These are phyloP conservation scores for Perccottus glenii DNA, from an alignment of 2,113 vertebrate genomes.

Conservation along the genomic window DNA sequence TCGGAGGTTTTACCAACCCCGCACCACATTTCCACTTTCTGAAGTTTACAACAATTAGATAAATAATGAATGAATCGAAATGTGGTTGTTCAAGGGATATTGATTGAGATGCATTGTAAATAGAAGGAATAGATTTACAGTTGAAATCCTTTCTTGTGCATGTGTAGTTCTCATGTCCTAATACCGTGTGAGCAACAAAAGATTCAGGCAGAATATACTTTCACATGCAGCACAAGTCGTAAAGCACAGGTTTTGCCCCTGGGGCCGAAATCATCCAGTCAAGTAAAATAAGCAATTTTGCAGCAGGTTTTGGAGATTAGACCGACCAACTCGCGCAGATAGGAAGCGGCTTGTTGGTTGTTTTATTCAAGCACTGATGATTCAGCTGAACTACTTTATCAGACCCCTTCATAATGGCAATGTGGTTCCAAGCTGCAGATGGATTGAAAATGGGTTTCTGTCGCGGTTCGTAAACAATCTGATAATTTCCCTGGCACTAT, in stretches of 20 bases:
- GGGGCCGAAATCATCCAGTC: slow-evolving; percentile 51
- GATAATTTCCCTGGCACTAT: slow-evolving; percentile 39
- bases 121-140: background rate
- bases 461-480: slow-evolving; percentile 60
- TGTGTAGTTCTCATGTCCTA: slow-evolving; percentile 19
- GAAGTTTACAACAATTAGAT: too few relatives aligned
- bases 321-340: slow-evolving; percentile 33
- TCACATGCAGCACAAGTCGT: slow-evolving; percentile 27
- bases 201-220: slow-evolving; percentile 28
- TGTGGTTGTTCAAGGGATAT: too few relatives aligned
- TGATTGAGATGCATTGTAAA: background rate
- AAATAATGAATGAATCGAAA: too few relatives aligned
- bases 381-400: slow-evolving; percentile 56
- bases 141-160: slow-evolving; percentile 9
- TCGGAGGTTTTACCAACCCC: background rate
- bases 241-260: slow-evolving; percentile 25
- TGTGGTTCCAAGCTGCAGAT: slow-evolving; percentile 31
- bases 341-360: slow-evolving; percentile 43
- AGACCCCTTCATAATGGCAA: slow-evolving; percentile 34
- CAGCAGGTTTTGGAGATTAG: slow-evolving; percentile 48
- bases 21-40: too few relatives aligned
- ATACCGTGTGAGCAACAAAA: slow-evolving; percentile 23
- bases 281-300: slow-evolving; percentile 66
- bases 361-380: slow-evolving; percentile 56
- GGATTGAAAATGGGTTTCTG: slow-evolving; percentile 44